Conservation (phyloP, 2,797 vertebrate species). For the Vireo griseus region DNA sequence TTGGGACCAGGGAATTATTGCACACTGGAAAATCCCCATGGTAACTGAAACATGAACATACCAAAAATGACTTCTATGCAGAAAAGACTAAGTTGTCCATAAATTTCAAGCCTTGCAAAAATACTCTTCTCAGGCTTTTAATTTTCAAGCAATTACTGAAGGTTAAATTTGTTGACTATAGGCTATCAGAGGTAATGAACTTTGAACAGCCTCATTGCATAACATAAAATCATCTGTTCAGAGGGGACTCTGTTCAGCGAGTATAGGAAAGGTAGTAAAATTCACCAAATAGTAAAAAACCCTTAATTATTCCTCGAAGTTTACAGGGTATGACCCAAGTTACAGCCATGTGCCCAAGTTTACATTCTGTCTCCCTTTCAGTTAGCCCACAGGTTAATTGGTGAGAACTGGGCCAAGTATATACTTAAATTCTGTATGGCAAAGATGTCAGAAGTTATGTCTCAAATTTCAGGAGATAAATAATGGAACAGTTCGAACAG, state of each 20-base stretch:
- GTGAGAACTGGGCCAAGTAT: not conserved
- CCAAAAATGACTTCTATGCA: not conserved
- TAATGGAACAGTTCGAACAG: not conserved
- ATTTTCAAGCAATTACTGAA: not conserved
- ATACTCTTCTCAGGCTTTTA: not conserved
- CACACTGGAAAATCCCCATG: not conserved
- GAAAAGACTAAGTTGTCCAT: not conserved
- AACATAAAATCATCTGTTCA: not conserved
- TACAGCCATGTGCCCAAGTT: not conserved
- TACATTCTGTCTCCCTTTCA: not conserved
- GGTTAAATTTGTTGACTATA: not conserved
- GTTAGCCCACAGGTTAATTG: not conserved
- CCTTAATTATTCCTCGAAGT: not conserved
- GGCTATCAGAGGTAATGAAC: not conserved
- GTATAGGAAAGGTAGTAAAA: not conserved
- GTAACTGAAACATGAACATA: not conserved
- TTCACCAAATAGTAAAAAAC: not conserved
- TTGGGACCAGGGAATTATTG: not conserved
- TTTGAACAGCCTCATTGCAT: not conserved
- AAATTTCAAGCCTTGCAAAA: not conserved
- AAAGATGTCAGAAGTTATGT: not conserved
- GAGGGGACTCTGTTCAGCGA: not conserved
- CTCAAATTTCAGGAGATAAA: not conserved
- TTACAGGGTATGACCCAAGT: not conserved
- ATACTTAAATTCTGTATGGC: not conserved